A percentile compares a stretch with the other conserved stretches of the same genome.
These are phyloP conservation scores for Cabera pusaria DNA, from an alignment of 2,888 invertebrate species.

Conservation along the genomic window DNA sequence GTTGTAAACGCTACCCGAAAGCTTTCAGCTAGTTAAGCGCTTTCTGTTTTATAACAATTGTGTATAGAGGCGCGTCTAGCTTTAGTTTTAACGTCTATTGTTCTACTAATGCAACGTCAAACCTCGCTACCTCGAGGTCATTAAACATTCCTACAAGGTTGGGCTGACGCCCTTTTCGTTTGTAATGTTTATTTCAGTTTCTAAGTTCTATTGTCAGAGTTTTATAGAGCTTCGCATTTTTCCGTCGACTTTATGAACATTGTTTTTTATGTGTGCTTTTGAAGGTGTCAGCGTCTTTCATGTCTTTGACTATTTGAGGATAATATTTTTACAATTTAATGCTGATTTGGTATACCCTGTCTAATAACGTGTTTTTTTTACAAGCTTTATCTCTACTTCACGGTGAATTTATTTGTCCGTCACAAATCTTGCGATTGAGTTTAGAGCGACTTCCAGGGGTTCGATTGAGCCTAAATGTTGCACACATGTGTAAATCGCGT, in stretches of 20 bases:
- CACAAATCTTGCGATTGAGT: too few relatives aligned
- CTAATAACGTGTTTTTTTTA: too few relatives aligned
- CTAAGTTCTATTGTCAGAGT: slow-evolving; percentile 25
- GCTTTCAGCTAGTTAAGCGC: slow-evolving; percentile 64
- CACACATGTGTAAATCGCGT: too few relatives aligned
- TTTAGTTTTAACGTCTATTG: slow-evolving; percentile 65
- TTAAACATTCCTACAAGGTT: slow-evolving; percentile 60
- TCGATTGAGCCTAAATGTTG: too few relatives aligned
- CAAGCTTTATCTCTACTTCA: too few relatives aligned
- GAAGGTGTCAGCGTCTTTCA: neutral
- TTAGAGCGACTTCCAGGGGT: too few relatives aligned
- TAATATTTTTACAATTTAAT: too few relatives aligned
- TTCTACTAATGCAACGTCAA: slow-evolving; percentile 68
- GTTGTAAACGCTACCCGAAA: slow-evolving; percentile 39
- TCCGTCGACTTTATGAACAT: neutral
- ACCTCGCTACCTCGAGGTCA: slow-evolving; percentile 57
- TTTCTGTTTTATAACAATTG: slow-evolving; percentile 69
- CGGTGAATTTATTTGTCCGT: too few relatives aligned
- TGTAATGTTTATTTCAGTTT: slow-evolving; percentile 46
- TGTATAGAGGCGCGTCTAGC: slow-evolving; percentile 60
- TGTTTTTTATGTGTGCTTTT: neutral
- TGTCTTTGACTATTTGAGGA: too few relatives aligned
- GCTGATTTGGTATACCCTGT: too few relatives aligned
- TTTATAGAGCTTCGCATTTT: slow-evolving; percentile 38
- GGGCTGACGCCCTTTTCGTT: slow-evolving; percentile 53